phyloP scores from a whole-genome alignment of 2,113 vertebrate genomes.

The Notechis scutatus region DNA sequence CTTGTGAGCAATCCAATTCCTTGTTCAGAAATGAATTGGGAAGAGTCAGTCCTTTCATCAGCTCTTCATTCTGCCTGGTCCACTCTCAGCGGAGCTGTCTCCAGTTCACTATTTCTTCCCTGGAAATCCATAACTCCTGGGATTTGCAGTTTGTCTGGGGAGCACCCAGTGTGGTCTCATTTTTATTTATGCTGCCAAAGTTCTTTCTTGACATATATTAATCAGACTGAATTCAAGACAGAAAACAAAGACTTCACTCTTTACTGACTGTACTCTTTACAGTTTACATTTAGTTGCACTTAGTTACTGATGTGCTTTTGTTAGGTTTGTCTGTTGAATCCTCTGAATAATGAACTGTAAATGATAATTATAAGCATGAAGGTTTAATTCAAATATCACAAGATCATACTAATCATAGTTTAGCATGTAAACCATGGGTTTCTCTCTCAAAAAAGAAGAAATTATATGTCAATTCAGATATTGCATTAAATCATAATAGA shows the following conservation, averaged over 20 bases:
- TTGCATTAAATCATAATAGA: background rate
- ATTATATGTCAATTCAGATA: background rate
- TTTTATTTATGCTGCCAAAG: conserved; percentile 31
- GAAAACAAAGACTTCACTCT: conserved; percentile 14
- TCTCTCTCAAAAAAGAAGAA: background rate
- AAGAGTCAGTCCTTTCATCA: too few species aligned
- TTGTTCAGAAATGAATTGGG: too few species aligned
- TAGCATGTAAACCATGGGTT: background rate
- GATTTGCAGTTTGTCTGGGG: background rate
- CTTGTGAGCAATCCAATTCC: too few species aligned
- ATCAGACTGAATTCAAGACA: conserved; percentile 51
- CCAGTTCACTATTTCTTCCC: too few species aligned
- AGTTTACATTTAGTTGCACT: conserved; percentile 26
- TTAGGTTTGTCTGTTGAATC: background rate
- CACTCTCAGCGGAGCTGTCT: too few species aligned
- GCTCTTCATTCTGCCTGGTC: too few species aligned
- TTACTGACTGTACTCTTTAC: conserved; percentile 14
- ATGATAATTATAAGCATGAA: background rate
- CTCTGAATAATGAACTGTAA: background rate
- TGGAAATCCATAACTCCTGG: too few species aligned
- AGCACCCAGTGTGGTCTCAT: background rate
- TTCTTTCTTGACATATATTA: conserved; percentile 32
- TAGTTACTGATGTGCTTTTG: background rate
- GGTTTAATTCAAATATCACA: background rate
- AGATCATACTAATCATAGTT: background rate